phyloP scores from a whole-genome alignment of 1,140 invertebrate species.

The Diachasma alloeum region DNA sequence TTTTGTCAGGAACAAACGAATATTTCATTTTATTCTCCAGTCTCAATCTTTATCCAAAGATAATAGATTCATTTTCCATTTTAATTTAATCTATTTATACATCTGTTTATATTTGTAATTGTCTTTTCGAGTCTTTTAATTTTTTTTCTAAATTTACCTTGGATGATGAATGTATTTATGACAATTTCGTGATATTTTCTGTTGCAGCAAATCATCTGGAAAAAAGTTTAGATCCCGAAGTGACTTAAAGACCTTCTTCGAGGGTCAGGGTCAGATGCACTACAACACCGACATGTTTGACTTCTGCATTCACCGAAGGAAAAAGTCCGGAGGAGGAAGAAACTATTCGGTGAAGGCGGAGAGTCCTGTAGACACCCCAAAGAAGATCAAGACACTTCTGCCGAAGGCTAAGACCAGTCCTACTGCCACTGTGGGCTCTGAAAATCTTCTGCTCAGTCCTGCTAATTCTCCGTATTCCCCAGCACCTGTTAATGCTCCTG shows the following conservation, averaged over 20 bases:
- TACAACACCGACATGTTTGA: slow-evolving; percentile 63
- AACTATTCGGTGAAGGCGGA: slow-evolving; percentile 45
- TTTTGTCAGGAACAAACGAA: too few species aligned
- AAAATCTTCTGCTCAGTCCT: slow-evolving; percentile 26
- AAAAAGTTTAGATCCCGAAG: slow-evolving; percentile 63
- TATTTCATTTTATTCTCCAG: too few species aligned
- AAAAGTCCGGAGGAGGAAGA: slow-evolving; percentile 36
- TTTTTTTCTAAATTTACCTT: too few species aligned
- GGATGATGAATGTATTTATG: too few species aligned
- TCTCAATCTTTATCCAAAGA: too few species aligned
- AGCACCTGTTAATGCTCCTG: slow-evolving; percentile 33
- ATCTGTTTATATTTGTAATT: too few species aligned
- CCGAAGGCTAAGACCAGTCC: slow-evolving; percentile 49
- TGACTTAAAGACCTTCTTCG: slow-evolving; percentile 60
- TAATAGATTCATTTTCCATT: too few species aligned
- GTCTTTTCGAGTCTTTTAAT: too few species aligned
- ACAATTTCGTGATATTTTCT: slow-evolving; percentile 30
- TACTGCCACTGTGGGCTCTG: neutral
- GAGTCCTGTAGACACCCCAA: slow-evolving; percentile 38
- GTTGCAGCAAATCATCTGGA: slow-evolving; percentile 52
- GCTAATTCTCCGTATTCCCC: slow-evolving; percentile 13
- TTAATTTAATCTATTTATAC: too few species aligned
- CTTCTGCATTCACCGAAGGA: slow-evolving; percentile 61
- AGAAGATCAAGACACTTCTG: slow-evolving; percentile 60
- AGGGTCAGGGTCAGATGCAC: slow-evolving; percentile 51